phyloP scores from a whole-genome alignment of 2,113 vertebrate genomes.

The Plotosus lineatus region DNA sequence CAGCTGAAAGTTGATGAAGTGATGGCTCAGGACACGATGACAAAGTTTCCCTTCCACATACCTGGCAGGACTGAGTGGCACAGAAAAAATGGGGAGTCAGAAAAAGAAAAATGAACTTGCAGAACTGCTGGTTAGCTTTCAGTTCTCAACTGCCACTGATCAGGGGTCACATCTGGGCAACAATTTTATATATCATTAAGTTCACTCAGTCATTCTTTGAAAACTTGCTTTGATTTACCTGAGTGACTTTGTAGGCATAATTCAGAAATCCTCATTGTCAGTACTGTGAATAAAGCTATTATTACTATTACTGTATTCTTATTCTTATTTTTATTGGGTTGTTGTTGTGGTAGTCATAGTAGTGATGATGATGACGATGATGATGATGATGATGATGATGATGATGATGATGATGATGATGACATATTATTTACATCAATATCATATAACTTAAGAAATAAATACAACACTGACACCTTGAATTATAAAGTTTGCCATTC shows the following conservation, averaged over 20 bases:
- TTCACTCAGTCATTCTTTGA: background rate
- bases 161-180: background rate
- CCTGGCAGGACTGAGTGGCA: slow-evolving; percentile 41
- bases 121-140: background rate
- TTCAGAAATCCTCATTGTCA: background rate
- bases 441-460: background rate
- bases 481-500: background rate
- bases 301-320: background rate
- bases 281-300: background rate
- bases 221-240: background rate
- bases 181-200: background rate
- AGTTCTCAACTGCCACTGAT: background rate
- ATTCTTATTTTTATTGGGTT: background rate
- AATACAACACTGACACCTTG: background rate
- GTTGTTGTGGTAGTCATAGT: background rate
- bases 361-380: background rate
- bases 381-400: background rate
- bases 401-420: background rate
- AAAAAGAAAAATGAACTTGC: slow-evolving; percentile 33
- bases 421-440: too few species aligned
- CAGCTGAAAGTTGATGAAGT: slow-evolving; percentile 57
- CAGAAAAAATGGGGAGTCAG: slow-evolving; percentile 14
- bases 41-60: slow-evolving; percentile 52
- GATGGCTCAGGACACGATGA: slow-evolving; percentile 59
- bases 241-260: background rate